Base-by-base conservation (phyloP, 2,888 invertebrate species). In the Sepioteuthis lessoniana region DNA sequence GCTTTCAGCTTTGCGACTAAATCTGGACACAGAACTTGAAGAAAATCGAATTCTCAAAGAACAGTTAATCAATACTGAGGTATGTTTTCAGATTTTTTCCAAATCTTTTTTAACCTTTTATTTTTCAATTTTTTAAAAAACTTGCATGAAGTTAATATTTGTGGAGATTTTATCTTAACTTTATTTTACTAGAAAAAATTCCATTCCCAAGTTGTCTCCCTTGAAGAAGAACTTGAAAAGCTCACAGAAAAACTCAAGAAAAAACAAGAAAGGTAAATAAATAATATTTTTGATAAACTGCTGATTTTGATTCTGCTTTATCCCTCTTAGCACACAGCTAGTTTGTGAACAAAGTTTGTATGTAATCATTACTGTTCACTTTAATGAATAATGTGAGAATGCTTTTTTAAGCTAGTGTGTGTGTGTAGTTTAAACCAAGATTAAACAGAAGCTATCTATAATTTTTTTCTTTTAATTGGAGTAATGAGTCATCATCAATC, bases 241-340 rank as follows among this genome's bases (percentile, higher is more conserved):
- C 92, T 96, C 21, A 94, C 95, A 90, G 97, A 97, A 90, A 97
- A 97, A 95, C 95, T 97, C 55, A 97, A 96, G 95, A 97, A 96
- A 95, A 97, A 97, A 95, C 97, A 97, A 95, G 97, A 97, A 95
- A 97, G 97, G 97, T 97, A 95, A 93, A 90, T 94, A 37, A n/a
- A 46, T n/a, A 35, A n/a, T 7, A 1, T n/a, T 76, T 76, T 76
- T 60, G 21, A 60, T 13, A 21, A 21, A 55, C 28, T 19, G 16
- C 16, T 21, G 10, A 50, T 16, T 21, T 16, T 16, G 16, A 16
- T 50, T 50, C 16, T 10, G 50, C 2, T 50, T 3, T 50, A 50
- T 50, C 19, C 50, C 25, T 21, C 1, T 21, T 25, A 50, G 25
- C 50, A 50, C 16, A 50, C 25, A 50, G 25, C 25, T 16, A 50